Conservation (phyloP, 2,113 vertebrate species). For the Pycnonotus jocosus region DNA sequence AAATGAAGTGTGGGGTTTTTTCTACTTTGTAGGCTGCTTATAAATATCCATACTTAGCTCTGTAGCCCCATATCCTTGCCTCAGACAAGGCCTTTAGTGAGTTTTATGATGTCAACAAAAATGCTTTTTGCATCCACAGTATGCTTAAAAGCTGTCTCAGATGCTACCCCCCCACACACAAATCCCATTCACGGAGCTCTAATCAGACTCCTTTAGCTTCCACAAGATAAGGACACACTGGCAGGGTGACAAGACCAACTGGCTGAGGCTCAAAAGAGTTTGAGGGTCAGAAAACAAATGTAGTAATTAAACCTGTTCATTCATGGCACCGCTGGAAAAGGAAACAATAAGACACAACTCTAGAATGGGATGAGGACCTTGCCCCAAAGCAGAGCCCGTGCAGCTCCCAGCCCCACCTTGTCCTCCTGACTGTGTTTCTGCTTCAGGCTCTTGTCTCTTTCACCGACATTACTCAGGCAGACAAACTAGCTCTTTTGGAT, state of each 20-base stretch:
- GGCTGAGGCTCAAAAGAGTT: background rate
- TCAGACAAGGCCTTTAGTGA: background rate
- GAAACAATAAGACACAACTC: accelerated
- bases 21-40: background rate
- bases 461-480: background rate
- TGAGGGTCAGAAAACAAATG: background rate
- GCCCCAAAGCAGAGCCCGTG: background rate
- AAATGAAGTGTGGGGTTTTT: background rate
- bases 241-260: background rate
- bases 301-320: background rate
- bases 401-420: background rate
- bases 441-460: background rate
- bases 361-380: background rate
- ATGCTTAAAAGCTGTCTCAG: background rate
- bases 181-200: background rate
- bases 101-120: background rate
- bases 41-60: background rate
- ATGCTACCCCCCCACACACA: background rate
- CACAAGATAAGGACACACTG: background rate
- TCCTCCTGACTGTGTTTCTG: background rate
- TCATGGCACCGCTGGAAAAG: background rate
- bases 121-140: background rate
- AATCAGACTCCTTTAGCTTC: background rate
- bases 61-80: background rate
- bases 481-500: background rate